phyloP scores from a whole-genome alignment of 2,797 vertebrate species.

The Chelmon rostratus region DNA sequence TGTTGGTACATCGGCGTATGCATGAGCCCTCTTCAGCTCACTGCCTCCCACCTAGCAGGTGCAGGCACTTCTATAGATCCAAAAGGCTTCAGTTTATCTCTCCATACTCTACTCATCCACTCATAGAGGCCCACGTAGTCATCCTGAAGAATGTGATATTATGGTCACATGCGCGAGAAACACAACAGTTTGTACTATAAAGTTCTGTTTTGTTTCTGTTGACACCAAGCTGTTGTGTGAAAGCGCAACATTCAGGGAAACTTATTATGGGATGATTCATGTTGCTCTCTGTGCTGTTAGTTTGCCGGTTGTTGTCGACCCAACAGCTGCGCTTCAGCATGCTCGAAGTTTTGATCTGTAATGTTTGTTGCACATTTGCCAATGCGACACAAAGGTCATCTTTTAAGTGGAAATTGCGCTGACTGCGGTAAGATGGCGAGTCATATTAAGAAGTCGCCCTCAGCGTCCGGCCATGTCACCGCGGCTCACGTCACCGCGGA shows the following conservation, averaged over 20 bases:
- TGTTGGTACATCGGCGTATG: conserved; percentile 65
- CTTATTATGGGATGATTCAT: not conserved
- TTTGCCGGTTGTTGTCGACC: not conserved
- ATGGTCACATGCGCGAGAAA: conserved; percentile 49
- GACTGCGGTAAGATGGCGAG: conserved; percentile 29
- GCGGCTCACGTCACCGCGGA: conserved; percentile 46
- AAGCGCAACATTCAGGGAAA: conserved; percentile 12
- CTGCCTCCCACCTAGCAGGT: conserved; percentile 78
- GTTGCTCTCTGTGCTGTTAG: not conserved
- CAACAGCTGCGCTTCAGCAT: not conserved
- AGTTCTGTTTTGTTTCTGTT: conserved; percentile 36
- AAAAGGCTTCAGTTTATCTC: conserved; percentile 62
- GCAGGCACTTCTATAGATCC: conserved; percentile 75
- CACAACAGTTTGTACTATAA: conserved; percentile 54
- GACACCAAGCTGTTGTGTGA: conserved; percentile 14
- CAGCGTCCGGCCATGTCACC: conserved; percentile 35
- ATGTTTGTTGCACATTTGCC: conserved; percentile 18
- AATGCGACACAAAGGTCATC: conserved; percentile 43
- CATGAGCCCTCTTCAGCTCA: conserved; percentile 68
- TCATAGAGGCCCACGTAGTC: conserved; percentile 53
- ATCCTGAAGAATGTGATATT: conserved; percentile 60
- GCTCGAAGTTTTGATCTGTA: not conserved
- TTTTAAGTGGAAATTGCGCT: conserved; percentile 39
- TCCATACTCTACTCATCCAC: conserved; percentile 61
- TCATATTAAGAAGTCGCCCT: conserved; percentile 25